Evolutionary conservation across 1,140 invertebrate species (phyloP), one percentile per base, ranked within the genome.

Genomic region (Trichomalopsis sarcophagae): DNA sequence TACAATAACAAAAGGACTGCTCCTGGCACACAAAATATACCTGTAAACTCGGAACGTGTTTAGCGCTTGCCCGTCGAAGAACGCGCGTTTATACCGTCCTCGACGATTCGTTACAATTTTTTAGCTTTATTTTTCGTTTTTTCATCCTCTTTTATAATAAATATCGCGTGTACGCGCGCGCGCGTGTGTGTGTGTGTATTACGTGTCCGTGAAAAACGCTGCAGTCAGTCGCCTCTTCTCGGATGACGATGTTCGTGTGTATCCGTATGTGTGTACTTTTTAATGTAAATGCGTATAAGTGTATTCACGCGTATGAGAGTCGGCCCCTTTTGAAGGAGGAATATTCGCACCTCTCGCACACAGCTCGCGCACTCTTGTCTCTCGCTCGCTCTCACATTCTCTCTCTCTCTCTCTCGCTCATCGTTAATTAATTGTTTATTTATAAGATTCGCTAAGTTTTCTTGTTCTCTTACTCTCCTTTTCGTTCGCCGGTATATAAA

Each of bases 11-110:
- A 47, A 73, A 84, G 27, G 50, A 80, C 50, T 50, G 17, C 33
- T 82, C 90, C 91, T 89, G 91, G 27, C 27, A 91, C 91, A 91
- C 89, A 91, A 91, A 91, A 91, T 91, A 91, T 91, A 91, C 91
- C 33, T 91, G 4, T 55, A 90, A 91, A 91, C 91, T 91, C 89
- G 90, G 90, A 91, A 89, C 90, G 88, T 84, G 86, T 89, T 87
- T 90, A 89, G 88, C 87, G 88, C 87, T 90, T 89, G 84, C 78
- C 90, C 90, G 87, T 77, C 76, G 76, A 76, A 76, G 27, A 76
- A 17, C 2, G 66, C 13, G 36, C 40, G 79, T 30, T 30, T 71
- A 30, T 71, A 7, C 68, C 68, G 68, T 27, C 62, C 85, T 87
- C 73, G 85, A 87, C 81, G 84, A 77, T 69, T 85, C 79, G 77